Evolutionary conservation across 2,113 vertebrate genomes (phyloP).

Genomic region (Poicephalus gulielmi): DNA sequence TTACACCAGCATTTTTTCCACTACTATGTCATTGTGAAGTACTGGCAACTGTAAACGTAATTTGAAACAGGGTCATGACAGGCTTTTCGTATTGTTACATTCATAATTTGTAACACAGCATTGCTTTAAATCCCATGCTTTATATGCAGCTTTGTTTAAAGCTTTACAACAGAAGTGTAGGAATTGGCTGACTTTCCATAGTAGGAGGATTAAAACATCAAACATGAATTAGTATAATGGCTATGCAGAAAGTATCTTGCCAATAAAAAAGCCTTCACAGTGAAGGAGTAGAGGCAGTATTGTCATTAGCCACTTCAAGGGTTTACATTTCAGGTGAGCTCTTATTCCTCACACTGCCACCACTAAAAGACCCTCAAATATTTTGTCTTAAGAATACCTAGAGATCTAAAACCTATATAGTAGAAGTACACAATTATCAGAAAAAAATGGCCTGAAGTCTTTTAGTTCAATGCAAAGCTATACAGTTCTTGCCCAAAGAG

Average conservation of each 20-base stretch:
- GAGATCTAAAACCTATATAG: neutral
- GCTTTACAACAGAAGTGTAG: neutral
- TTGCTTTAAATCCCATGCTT: conserved; percentile 25
- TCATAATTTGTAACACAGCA: conserved; percentile 21
- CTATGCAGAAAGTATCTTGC: neutral
- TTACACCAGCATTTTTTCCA: neutral
- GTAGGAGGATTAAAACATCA: conserved; percentile 31
- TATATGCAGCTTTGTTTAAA: neutral
- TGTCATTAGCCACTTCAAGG: neutral
- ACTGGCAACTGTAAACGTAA: neutral
- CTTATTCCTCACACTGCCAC: neutral
- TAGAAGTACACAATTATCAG: neutral
- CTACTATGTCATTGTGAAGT: neutral
- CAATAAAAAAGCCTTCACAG: neutral
- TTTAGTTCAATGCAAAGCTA: neutral
- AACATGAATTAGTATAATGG: conserved; percentile 5
- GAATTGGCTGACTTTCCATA: conserved; percentile 32
- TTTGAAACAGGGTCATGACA: neutral
- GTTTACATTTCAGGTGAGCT: neutral
- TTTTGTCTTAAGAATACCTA: neutral
- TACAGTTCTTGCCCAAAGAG: neutral
- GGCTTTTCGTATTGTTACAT: conserved; percentile 7
- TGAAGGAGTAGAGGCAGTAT: neutral
- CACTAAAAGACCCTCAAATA: neutral
- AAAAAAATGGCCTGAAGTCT: neutral